Base-by-base conservation (phyloP, 2,888 invertebrate genomes). In the Craniophora ligustri region DNA sequence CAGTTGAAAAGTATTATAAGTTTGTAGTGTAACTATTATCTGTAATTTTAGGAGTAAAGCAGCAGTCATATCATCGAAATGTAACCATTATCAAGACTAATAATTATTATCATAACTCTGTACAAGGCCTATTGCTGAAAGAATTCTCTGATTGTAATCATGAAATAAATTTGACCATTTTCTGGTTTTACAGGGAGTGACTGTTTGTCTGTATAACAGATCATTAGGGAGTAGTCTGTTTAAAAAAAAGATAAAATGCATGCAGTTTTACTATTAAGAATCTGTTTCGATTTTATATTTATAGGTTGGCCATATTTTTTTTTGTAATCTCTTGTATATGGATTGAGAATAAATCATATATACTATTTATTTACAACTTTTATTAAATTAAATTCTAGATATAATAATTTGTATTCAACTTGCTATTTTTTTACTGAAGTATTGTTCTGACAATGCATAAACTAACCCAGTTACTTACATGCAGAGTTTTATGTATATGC, bases 301-400 rank as follows among this genome's bases (percentile, higher is more conserved):
- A 48, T 65, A 67, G 62, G 68, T 74, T 76, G 76, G 86, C 85
- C 86, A 86, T 86, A 86, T 81, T 79, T 80, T 23, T 82, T 84
- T 76, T 79, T 72, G 64, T 81, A 80, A 76, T 79, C 75, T 75
- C 61, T 70, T 79, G 55, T 79, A 76, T 75, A 71, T 71, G 65
- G 68, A 72, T 64, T 70, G 67, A 63, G 56, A 84, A 82, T 84
- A 84, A 85, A 84, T 67, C 75, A 72, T 84, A 63, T 83, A 84
- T 77, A 78, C 83, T 73, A 72, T 59, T n/a, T n/a, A n/a, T 48
- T 18, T 14, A 35, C 35, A 59, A 28, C 30, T 18, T 60, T 69
- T 61, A n/a, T n/a, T n/a, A n/a, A n/a, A n/a, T n/a, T n/a, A n/a
- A n/a, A n/a, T n/a, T n/a, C n/a, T n/a, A n/a, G n/a, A n/a, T n/a